A percentile compares a stretch with the other conserved stretches of the same genome.
phyloP scores from a whole-genome alignment of 2,797 vertebrate genomes.

The Sylvia borin region DNA sequence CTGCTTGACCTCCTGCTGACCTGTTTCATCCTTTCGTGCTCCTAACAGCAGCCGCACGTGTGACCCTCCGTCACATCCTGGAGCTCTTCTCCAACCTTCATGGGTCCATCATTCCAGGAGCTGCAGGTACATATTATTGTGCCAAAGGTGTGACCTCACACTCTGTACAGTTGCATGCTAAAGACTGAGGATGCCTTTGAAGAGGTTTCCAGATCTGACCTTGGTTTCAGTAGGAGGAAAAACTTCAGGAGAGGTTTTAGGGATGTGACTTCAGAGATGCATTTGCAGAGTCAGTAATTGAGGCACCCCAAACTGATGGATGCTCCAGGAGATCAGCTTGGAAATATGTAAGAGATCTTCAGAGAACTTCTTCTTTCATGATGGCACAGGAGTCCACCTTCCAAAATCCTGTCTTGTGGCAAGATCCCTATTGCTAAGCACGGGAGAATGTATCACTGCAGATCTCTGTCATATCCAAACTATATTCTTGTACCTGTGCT shows the following conservation, averaged over 20 bases:
- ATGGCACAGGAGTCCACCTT: not conserved
- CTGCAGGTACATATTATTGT: rapidly evolving
- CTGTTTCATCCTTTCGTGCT: no score
- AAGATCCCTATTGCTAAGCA: not conserved
- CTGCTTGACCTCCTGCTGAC: no score
- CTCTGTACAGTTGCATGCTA: rapidly evolving
- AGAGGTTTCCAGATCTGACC: not conserved
- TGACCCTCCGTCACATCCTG: no score
- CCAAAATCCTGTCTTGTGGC: not conserved
- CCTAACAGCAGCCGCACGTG: no score
- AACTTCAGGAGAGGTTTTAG: not conserved
- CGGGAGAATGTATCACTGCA: rapidly evolving
- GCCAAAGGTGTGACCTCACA: rapidly evolving
- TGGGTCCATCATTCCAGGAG: not conserved
- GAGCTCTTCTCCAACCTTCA: not conserved
- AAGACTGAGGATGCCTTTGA: not conserved
- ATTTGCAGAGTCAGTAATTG: not conserved
- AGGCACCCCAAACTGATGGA: not conserved
- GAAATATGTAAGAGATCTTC: not conserved
- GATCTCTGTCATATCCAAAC: not conserved
- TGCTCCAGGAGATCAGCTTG: not conserved
- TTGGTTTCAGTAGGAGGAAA: not conserved
- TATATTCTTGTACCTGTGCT: not conserved
- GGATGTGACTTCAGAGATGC: not conserved
- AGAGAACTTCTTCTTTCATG: not conserved